Evolutionary conservation across 2,888 invertebrate genomes (phyloP), one percentile per base, ranked within the genome.

Genomic region (Tachina fera): DNA sequence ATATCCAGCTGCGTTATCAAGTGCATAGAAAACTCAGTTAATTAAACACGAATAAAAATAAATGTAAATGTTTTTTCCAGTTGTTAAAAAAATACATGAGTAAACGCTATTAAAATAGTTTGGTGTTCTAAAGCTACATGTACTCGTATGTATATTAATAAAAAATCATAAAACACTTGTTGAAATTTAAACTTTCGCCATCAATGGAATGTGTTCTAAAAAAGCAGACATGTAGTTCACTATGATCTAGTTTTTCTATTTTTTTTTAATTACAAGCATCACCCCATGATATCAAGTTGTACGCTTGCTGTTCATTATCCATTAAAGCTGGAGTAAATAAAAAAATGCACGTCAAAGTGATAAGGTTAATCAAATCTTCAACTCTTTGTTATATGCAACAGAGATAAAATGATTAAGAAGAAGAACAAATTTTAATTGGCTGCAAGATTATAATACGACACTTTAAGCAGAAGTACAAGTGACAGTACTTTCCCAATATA

Each of bases 121-220:
- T 68, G 14, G 49, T 74, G 31, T 19, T 81, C 43, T 41, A 58
- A 51, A 51, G 10, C 39, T 41, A 51, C n/a, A n/a, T n/a, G n/a
- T 31, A 31, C 22, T 22, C 22, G 3, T 31, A 31, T 9, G n/a
- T 13, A 51, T n/a, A n/a, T n/a, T n/a, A 67, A 74, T 39, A 51
- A 81, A 60, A n/a, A 13, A 47, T n/a, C 8, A 56, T 47, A 67
- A 68, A 84, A 72, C 81, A 77, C 72, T 84, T 80, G 84, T 77
- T 81, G 76, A 72, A 71, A 67, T 49, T 22, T 16, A 65, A 72
- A 53, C 67, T 83, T 72, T 72, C 65, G 77, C 72, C 65, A 67
- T 72, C 47, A 68, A 3, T 65, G 31, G 2, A 19, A 19, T 47
- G 49, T 45, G 19, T 41, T 70, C n/a, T 49, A 4, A 58, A 53